These are phyloP conservation scores for Phytoseiulus persimilis DNA, from an alignment of 2,888 invertebrate genomes.

Conservation along the genomic window DNA sequence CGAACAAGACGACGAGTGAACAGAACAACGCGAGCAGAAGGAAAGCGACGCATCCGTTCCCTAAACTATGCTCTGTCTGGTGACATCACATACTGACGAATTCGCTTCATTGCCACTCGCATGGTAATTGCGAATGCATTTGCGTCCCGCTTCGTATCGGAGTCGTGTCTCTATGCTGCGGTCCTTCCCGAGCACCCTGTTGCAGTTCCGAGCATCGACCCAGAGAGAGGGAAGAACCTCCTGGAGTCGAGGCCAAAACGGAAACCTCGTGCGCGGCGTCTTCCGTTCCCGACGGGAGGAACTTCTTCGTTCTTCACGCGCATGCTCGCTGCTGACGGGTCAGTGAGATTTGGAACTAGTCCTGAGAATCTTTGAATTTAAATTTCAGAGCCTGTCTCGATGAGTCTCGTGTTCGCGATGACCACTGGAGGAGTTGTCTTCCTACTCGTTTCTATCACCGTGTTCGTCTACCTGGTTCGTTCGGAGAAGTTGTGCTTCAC, in stretches of 20 bases:
- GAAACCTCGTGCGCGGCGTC: too few species aligned
- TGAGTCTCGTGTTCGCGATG: constrained; percentile 51
- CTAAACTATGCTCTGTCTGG: too few species aligned
- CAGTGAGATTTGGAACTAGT: not conserved
- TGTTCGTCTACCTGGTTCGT: constrained; percentile 51
- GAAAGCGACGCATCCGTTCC: too few species aligned
- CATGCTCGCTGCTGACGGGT: too few species aligned
- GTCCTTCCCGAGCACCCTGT: too few species aligned
- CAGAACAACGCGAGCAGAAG: not conserved
- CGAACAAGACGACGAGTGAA: not conserved
- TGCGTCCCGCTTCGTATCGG: too few species aligned
- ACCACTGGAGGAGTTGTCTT: constrained; percentile 50
- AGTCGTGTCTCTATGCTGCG: too few species aligned
- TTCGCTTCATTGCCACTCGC: not conserved
- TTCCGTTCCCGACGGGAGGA: too few species aligned
- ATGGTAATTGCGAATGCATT: not conserved
- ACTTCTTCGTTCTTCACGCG: too few species aligned
- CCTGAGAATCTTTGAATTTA: constrained; percentile 26
- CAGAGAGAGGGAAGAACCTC: too few species aligned
- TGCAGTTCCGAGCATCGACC: too few species aligned
- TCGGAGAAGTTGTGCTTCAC: constrained; percentile 51
- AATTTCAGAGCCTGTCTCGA: constrained; percentile 51
- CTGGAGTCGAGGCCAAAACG: too few species aligned
- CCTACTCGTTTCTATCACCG: constrained; percentile 49
- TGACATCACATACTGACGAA: not conserved